Evolutionary conservation across 2,797 vertebrate species (phyloP).

Genomic region (Phoxinus dragarum): DNA sequence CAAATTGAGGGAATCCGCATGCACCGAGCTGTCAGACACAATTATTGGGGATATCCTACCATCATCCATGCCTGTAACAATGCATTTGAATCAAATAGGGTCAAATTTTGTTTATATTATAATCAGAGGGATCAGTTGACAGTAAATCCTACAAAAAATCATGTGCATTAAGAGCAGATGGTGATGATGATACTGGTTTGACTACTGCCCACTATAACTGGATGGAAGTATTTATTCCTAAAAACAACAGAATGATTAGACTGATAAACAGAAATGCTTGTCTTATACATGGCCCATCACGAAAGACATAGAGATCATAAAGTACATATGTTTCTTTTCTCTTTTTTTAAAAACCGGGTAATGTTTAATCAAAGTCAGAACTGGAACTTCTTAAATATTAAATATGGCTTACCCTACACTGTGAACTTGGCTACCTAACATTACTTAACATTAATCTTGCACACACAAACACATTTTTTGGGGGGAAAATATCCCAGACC

Average conservation of each 20-base stretch:
- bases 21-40: slow-evolving; percentile 68
- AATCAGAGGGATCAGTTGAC: slow-evolving; percentile 11
- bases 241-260: slow-evolving; percentile 28
- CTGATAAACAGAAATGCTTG: slow-evolving; percentile 10
- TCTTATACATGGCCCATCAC: background rate
- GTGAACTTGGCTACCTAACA: too few species aligned
- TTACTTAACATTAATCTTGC: too few species aligned
- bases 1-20: slow-evolving; percentile 68
- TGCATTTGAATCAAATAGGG: slow-evolving; percentile 31
- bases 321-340: too few species aligned
- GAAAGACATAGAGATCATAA: too few species aligned
- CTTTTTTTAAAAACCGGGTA: too few species aligned
- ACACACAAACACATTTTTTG: too few species aligned
- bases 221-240: background rate
- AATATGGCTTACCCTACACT: too few species aligned
- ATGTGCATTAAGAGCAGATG: background rate
- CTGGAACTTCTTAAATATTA: too few species aligned
- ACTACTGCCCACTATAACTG: background rate
- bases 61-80: slow-evolving; percentile 45
- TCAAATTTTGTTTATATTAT: slow-evolving; percentile 43
- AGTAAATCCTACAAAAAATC: slow-evolving; percentile 32
- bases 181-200: slow-evolving; percentile 29
- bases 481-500: too few species aligned
- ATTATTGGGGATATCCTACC: slow-evolving; percentile 67
- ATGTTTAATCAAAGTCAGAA: too few species aligned